Evolutionary conservation across 2,113 vertebrate species (phyloP).

Genomic region (Lagopus muta): DNA sequence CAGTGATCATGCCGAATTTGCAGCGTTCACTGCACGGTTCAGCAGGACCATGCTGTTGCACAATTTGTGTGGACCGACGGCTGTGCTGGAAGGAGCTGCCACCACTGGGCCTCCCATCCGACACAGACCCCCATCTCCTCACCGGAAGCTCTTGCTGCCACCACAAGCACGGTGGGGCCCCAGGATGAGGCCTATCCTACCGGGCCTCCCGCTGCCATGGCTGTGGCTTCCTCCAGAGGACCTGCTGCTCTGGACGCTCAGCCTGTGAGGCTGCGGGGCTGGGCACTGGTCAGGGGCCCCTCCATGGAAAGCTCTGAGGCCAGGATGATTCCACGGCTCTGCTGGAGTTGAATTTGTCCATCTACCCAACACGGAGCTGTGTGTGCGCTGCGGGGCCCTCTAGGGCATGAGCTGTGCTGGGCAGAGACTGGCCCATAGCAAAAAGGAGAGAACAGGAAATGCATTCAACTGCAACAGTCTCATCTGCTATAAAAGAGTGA

Average conservation of each 20-base stretch:
- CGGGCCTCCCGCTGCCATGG: background rate
- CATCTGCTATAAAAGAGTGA: background rate
- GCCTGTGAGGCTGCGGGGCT: background rate
- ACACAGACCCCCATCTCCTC: fast-evolving
- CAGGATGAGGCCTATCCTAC: background rate
- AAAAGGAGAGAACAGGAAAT: background rate
- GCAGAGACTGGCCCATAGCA: fast-evolving
- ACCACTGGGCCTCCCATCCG: background rate
- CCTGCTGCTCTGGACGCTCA: background rate
- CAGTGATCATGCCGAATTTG: background rate
- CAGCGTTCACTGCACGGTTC: background rate
- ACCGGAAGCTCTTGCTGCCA: background rate
- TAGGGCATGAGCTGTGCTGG: background rate
- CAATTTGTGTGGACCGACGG: background rate
- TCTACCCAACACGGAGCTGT: background rate
- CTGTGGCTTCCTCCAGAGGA: background rate
- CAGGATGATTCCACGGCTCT: background rate
- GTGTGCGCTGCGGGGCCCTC: background rate
- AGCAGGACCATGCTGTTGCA: background rate
- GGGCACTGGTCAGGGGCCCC: background rate
- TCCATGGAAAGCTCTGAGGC: background rate
- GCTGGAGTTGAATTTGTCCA: background rate
- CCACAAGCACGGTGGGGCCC: background rate
- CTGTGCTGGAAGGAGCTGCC: background rate
- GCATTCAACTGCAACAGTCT: background rate